Base-by-base conservation (phyloP, 2,113 vertebrate genomes). In the Leptobrachium ailaonicum region DNA sequence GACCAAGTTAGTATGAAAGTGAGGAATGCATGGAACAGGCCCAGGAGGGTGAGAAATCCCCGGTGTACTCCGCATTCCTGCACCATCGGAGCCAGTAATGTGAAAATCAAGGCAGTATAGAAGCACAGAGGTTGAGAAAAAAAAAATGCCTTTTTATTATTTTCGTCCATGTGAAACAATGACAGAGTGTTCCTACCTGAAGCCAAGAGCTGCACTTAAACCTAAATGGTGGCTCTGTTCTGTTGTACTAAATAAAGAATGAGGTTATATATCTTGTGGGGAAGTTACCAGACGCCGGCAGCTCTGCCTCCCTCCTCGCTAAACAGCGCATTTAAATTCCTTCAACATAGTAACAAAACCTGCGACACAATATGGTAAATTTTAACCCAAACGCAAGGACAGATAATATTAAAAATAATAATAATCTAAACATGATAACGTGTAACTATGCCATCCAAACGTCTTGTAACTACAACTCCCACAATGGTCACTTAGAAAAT, bases 171-270 rank as follows among this genome's bases (percentile, higher is more conserved):
- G 60, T 72, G 69, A 79, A 79, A 72, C 77, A 66, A 64, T 66
- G 76, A 79, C 77, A 79, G 62, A 72, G 54, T 79, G 77, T 79
- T 32, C 77, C 69, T 64, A 79, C 56, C 68, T 50, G 76, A 12
- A 71, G 77, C 68, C 58, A 47, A 60, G 76, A 45, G 76, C 50
- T 12, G 42, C 56, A 79, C 77, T 53, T 62, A 45, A 8, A 64
- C 68, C 56, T 71, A 62, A 63, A 78, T 20, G 56, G 67, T 12
- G 66, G 56, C 42, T 10, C 66, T 63, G 76, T 78, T 70, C 67
- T 66, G 60, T 14, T 70, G 54, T 60, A 43, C 76, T 20, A 71
- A 69, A 63, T 69, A 71, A 78, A 78, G 44, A 77, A 62, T 45
- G 41, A 62, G 76, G 66, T 62, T 70, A 70, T 77, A 77, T 10